phyloP scores from a whole-genome alignment of 2,113 vertebrate genomes.

The Misgurnus mizolepis region DNA sequence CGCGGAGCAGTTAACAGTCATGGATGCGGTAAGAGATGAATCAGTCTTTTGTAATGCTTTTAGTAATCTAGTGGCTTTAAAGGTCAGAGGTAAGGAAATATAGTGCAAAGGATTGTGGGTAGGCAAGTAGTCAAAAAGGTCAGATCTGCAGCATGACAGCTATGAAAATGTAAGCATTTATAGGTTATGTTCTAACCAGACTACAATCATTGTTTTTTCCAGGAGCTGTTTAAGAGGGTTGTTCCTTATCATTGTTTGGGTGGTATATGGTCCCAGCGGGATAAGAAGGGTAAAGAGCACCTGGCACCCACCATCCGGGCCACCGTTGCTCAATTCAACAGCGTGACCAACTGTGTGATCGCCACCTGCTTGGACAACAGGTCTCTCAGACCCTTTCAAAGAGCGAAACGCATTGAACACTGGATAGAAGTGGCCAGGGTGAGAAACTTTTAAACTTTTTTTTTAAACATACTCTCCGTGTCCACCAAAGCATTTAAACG shows the following conservation, averaged over 20 bases:
- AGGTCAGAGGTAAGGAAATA: background rate
- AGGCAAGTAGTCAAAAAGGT: too few relatives aligned
- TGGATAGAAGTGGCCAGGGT: constrained; percentile 99
- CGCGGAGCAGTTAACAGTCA: constrained; percentile 95
- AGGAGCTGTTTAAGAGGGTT: constrained; percentile 99
- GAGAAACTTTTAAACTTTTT: constrained; percentile 46
- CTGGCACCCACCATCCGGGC: constrained; percentile 93
- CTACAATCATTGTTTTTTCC: constrained; percentile 18
- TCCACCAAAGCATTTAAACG: too few relatives aligned
- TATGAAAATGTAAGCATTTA: too few relatives aligned
- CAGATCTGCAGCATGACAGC: too few relatives aligned
- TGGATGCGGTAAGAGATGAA: constrained; percentile 89
- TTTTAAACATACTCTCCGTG: background rate
- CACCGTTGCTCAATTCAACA: constrained; percentile 95
- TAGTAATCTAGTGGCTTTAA: background rate
- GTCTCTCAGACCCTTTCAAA: constrained; percentile 83
- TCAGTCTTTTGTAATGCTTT: background rate
- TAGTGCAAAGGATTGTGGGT: too few relatives aligned
- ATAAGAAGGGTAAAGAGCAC: constrained; percentile 98
- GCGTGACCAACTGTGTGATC: constrained; percentile 96
- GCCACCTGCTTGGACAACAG: constrained; percentile 90
- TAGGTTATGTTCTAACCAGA: background rate
- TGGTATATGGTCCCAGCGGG: constrained; percentile 96
- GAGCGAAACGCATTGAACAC: constrained; percentile 89
- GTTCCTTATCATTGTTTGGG: constrained; percentile 97